These are phyloP conservation scores for Conops quadrifasciatus DNA, from an alignment of 2,888 invertebrate species.

Conservation along the genomic window DNA sequence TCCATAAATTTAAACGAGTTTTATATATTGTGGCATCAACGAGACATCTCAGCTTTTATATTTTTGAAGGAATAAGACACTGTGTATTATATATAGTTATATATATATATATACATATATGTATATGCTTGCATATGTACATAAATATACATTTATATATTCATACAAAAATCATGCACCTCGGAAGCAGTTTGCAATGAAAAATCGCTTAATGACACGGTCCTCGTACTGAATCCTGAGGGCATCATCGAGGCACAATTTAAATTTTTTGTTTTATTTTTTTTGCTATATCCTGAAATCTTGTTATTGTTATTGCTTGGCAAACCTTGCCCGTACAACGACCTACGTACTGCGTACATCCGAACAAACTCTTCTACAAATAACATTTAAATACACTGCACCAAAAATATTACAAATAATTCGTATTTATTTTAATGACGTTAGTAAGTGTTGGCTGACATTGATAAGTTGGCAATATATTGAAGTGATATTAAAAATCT, in stretches of 20 bases:
- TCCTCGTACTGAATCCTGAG: constrained; percentile 49
- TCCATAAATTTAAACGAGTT: too few species aligned
- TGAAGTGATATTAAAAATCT: too few species aligned
- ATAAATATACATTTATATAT: constrained; percentile 11
- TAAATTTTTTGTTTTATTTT: constrained; percentile 36
- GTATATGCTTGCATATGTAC: constrained; percentile 36
- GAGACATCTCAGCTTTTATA: constrained; percentile 32
- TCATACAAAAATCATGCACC: constrained; percentile 18
- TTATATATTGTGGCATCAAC: too few species aligned
- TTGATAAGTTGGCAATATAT: too few species aligned
- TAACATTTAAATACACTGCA: neutral
- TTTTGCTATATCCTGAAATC: constrained; percentile 24
- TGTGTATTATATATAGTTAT: neutral
- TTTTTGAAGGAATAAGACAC: constrained; percentile 39
- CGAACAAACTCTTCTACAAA: neutral
- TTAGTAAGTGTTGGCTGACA: too few species aligned
- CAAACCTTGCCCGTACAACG: neutral
- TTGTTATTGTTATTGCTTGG: constrained; percentile 14
- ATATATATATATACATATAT: neutral
- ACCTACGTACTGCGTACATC: neutral
- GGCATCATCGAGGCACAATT: constrained; percentile 42
- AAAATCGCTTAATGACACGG: constrained; percentile 64
- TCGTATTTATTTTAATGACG: too few species aligned
- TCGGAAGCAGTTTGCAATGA: constrained; percentile 62
- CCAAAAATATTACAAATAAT: neutral